Conservation (phyloP, 2,113 vertebrate species). For the Salminus brasiliensis region DNA sequence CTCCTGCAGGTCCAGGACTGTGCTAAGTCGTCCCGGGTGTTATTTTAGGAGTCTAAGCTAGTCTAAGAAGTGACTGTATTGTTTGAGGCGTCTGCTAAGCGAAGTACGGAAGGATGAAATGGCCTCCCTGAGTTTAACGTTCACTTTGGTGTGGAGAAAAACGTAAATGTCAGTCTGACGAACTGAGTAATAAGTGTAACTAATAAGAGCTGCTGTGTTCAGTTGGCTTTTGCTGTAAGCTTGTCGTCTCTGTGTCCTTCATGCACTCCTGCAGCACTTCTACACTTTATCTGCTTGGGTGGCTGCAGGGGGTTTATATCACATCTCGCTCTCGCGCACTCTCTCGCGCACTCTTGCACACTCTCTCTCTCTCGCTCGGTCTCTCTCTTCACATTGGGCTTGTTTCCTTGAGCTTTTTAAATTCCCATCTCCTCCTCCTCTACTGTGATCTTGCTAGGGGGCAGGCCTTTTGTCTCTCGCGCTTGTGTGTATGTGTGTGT, state of each 20-base stretch:
- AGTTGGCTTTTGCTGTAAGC: slow-evolving; percentile 24
- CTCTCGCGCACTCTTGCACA: neutral
- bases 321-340: neutral
- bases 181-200: neutral
- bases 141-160: neutral
- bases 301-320: slow-evolving; percentile 48
- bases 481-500: slow-evolving; percentile 43
- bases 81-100: too few relatives aligned
- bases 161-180: slow-evolving; percentile 41
- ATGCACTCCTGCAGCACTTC: slow-evolving; percentile 27
- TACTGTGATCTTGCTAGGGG: slow-evolving; percentile 55
- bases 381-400: slow-evolving; percentile 22
- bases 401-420: slow-evolving; percentile 75
- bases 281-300: slow-evolving; percentile 45
- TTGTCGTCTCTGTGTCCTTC: slow-evolving; percentile 25
- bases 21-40: too few relatives aligned
- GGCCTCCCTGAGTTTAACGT: slow-evolving; percentile 28
- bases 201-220: neutral
- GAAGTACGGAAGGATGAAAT: too few relatives aligned
- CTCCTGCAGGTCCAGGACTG: too few relatives aligned
- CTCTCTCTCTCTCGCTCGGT: neutral
- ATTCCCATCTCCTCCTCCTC: slow-evolving; percentile 70
- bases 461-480: slow-evolving; percentile 42
- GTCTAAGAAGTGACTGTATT: too few relatives aligned
- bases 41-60: too few relatives aligned